phyloP scores from a whole-genome alignment of 1,140 invertebrate genomes.

The Phymorhynchus buccinoides region DNA sequence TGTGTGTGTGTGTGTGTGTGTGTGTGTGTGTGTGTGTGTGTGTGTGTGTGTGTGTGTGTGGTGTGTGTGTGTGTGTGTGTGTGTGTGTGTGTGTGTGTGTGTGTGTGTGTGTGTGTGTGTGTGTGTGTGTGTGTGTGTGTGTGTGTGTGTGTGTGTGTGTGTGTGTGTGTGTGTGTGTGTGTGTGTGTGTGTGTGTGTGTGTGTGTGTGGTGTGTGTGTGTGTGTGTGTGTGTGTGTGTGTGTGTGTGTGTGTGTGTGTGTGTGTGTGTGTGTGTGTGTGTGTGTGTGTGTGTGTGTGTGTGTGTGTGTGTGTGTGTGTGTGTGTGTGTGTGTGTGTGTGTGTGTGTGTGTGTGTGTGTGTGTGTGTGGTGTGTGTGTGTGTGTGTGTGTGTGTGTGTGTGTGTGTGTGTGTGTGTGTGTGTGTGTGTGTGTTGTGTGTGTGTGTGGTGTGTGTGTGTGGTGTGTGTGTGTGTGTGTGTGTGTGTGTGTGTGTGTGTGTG shows the following conservation, averaged over 20 bases:
- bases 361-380: neutral
- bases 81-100: no score
- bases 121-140: neutral
- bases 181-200: conserved; percentile 22
- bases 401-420: no score
- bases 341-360: neutral
- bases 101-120: no score
- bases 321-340: neutral
- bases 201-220: conserved; percentile 6
- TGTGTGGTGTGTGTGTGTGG: no score
- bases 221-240: conserved; percentile 40
- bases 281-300: conserved; percentile 30
- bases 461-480: no score
- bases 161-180: no score
- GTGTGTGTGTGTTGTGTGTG: no score
- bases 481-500: no score
- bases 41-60: neutral
- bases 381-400: no score
- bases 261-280: conserved; percentile 41
- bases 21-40: neutral
- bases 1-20: neutral
- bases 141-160: no score
- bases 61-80: no score
- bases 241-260: conserved; percentile 28
- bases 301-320: neutral